Conservation (phyloP, 2,113 vertebrate genomes). For the Syngnathus floridae region DNA sequence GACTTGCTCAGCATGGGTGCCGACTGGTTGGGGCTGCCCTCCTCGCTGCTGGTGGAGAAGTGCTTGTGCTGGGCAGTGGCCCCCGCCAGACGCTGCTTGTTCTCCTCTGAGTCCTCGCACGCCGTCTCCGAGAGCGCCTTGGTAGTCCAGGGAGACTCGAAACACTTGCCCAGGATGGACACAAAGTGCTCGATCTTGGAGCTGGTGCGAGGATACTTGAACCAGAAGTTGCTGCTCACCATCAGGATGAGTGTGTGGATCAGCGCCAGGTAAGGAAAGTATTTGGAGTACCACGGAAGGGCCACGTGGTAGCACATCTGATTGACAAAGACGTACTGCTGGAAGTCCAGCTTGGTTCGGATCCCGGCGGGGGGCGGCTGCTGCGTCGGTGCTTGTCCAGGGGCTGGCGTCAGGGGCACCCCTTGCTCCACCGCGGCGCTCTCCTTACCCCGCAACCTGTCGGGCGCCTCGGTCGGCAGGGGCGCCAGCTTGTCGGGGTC, state of each 20-base stretch:
- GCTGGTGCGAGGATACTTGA: constrained; percentile 98
- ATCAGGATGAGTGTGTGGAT: constrained; percentile 97
- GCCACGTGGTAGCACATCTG: constrained; percentile 99
- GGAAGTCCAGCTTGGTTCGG: constrained; percentile 93
- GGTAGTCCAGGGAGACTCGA: constrained; percentile 97
- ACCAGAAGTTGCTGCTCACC: constrained; percentile 99
- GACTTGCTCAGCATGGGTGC: constrained; percentile 87
- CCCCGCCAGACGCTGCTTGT: constrained; percentile 88
- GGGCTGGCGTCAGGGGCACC: constrained; percentile 66
- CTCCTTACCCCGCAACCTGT: constrained; percentile 57
- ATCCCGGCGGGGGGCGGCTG: constrained; percentile 76
- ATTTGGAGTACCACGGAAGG: constrained; percentile 98
- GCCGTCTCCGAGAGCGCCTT: constrained; percentile 95
- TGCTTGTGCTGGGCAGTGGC: constrained; percentile 87
- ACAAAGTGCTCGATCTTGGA: constrained; percentile 99
- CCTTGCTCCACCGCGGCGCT: constrained; percentile 64
- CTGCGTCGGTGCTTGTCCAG: constrained; percentile 63
- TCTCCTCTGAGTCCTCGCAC: constrained; percentile 94
- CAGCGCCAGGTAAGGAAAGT: constrained; percentile 96
- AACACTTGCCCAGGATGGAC: constrained; percentile 94
- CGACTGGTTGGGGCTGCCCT: constrained; percentile 88
- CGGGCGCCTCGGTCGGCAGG: constrained; percentile 34
- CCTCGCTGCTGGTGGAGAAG: constrained; percentile 91
- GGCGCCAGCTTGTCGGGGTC: constrained; percentile 50
- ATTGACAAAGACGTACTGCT: constrained; percentile 98